phyloP scores from a whole-genome alignment of 2,113 vertebrate species.

The Boleophthalmus pectinirostris region DNA sequence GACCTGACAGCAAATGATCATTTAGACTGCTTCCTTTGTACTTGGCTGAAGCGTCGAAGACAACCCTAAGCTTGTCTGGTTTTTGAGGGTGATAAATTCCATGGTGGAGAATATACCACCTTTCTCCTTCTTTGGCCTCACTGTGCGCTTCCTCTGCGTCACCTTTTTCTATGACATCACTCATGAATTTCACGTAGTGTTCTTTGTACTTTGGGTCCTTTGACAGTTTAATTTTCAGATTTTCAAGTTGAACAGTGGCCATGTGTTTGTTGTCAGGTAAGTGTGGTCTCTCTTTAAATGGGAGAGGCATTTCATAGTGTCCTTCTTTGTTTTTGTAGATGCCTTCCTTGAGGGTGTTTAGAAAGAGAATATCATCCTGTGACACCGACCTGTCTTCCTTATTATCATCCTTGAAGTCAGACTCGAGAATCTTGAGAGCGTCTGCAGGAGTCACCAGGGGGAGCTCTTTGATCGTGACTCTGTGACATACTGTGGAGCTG shows the following conservation, averaged over 20 bases:
- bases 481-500: too few species aligned
- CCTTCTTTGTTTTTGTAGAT: background rate
- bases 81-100: background rate
- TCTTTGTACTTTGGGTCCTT: background rate
- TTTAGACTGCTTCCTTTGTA: background rate
- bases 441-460: background rate
- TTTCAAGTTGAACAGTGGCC: background rate
- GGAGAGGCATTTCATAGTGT: background rate
- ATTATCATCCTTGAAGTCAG: slow-evolving; percentile 3
- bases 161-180: background rate
- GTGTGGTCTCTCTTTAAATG: background rate
- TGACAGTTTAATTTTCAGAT: background rate
- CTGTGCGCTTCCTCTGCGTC: background rate
- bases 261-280: background rate
- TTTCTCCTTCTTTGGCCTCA: too few species aligned
- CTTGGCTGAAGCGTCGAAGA: background rate
- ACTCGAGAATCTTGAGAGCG: background rate
- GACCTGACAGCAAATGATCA: background rate
- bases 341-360: background rate
- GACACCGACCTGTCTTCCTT: background rate
- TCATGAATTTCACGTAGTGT: background rate
- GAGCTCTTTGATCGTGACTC: background rate
- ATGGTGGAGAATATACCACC: background rate
- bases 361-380: background rate
- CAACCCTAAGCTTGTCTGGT: background rate